A percentile compares a stretch with the other conserved stretches of the same genome.
phyloP scores from a whole-genome alignment of 2,888 invertebrate genomes.

The Oscheius onirici region DNA sequence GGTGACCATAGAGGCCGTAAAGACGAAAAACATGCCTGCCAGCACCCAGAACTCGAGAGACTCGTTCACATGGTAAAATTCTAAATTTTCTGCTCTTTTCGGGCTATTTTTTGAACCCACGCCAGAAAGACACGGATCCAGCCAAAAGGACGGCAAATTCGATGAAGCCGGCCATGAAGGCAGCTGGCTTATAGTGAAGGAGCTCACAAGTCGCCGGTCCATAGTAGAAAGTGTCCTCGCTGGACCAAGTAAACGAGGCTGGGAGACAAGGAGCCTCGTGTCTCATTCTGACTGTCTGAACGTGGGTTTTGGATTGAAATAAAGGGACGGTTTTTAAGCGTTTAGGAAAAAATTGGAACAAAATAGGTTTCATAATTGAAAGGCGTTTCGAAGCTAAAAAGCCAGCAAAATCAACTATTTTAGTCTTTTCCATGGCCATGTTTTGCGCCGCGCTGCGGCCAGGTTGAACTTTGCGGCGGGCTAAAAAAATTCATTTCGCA shows the following conservation, averaged over 20 bases:
- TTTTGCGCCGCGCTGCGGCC: too few species aligned
- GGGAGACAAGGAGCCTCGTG: slow-evolving; percentile 36
- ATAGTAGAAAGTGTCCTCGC: slow-evolving; percentile 64
- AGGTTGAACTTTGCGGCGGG: too few species aligned
- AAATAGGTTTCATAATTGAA: too few species aligned
- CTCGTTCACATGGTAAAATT: slow-evolving; percentile 42
- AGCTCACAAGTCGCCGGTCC: slow-evolving; percentile 66
- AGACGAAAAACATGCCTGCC: slow-evolving; percentile 29
- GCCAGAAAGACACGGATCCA: slow-evolving; percentile 44
- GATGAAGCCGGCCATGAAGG: slow-evolving; percentile 41
- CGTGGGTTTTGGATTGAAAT: too few species aligned
- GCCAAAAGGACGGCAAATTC: slow-evolving; percentile 43
- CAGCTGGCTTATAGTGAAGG: slow-evolving; percentile 63
- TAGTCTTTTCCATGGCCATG: too few species aligned
- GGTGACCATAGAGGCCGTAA: slow-evolving; percentile 36
- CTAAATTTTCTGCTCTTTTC: neutral
- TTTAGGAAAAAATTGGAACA: too few species aligned
- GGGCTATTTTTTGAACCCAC: slow-evolving; percentile 28
- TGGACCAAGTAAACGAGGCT: slow-evolving; percentile 58
- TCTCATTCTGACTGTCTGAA: slow-evolving; percentile 10
- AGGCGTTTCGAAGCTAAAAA: too few species aligned
- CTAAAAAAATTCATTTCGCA: too few species aligned
- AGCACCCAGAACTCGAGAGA: slow-evolving; percentile 43
- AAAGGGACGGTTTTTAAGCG: too few species aligned
- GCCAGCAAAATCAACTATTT: too few species aligned